A percentile compares a stretch with the other conserved stretches of the same genome.
These are phyloP conservation scores for Isurus oxyrinchus DNA, from an alignment of 2,113 vertebrate genomes.

Conservation along the genomic window DNA sequence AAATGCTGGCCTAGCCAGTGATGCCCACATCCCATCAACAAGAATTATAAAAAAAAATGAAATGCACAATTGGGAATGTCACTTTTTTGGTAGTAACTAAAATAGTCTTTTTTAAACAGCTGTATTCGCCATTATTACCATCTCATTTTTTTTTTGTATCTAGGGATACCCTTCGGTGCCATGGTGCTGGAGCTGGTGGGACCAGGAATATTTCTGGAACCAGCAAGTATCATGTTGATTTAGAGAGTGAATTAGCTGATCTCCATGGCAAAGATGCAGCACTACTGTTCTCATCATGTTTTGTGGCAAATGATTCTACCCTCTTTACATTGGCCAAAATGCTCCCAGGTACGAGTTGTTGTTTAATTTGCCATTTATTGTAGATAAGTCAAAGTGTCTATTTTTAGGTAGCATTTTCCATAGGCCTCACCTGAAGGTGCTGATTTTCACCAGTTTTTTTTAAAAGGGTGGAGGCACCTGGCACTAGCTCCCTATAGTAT, in stretches of 20 bases:
- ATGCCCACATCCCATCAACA: no score
- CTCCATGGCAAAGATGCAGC: constrained; percentile 91
- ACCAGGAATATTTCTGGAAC: constrained; percentile 96
- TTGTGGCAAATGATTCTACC: constrained; percentile 96
- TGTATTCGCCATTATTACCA: not conserved
- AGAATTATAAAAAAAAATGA: not conserved
- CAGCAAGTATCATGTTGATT: constrained; percentile 90
- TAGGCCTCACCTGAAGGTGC: not conserved
- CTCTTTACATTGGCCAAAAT: constrained; percentile 92
- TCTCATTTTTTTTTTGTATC: not conserved
- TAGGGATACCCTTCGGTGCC: constrained; percentile 82
- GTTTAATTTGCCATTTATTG: not conserved
- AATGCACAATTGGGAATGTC: not conserved
- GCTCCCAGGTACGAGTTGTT: constrained; percentile 71
- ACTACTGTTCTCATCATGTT: constrained; percentile 88
- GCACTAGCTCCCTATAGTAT: not conserved
- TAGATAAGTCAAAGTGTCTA: not conserved
- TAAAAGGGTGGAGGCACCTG: not conserved
- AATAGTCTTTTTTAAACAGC: not conserved
- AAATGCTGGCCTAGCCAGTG: no score
- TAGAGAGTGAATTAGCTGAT: constrained; percentile 85
- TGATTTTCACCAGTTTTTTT: not conserved
- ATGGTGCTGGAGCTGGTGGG: constrained; percentile 90
- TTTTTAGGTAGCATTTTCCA: not conserved
- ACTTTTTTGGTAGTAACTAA: no score